Evolutionary conservation across 2,797 vertebrate genomes (phyloP).

Genomic region (Dallia pectoralis): DNA sequence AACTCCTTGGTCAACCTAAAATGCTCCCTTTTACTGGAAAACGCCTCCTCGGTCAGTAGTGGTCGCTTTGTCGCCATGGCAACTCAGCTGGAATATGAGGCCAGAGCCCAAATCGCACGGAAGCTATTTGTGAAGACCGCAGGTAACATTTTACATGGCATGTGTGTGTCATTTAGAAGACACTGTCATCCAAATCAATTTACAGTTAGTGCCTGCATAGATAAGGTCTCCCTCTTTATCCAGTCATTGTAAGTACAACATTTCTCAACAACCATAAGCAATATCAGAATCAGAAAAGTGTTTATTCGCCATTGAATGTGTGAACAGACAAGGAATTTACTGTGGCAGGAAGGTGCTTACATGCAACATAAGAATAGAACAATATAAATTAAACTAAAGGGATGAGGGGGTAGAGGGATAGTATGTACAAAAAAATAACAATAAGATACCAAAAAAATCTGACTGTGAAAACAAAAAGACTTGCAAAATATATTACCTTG

Average conservation of each 20-base stretch:
- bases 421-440: no score
- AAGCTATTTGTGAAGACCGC: constrained; percentile 73
- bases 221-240: background rate
- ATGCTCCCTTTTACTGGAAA: constrained; percentile 71
- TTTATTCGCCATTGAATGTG: no score
- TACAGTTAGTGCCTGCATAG: background rate
- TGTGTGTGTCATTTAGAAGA: background rate
- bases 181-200: background rate
- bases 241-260: background rate
- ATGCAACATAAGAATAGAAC: no score
- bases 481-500: background rate
- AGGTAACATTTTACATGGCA: constrained; percentile 63
- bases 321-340: no score
- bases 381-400: no score
- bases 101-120: constrained; percentile 75
- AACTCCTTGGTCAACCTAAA: constrained; percentile 81
- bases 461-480: background rate
- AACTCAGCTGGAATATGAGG: constrained; percentile 78
- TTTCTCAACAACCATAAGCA: background rate
- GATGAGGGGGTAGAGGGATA: no score
- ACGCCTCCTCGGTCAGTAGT: constrained; percentile 63
- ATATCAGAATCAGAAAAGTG: no score
- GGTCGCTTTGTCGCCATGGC: constrained; percentile 75
- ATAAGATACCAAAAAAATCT: background rate
- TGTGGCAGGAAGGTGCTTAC: no score